phyloP scores from a whole-genome alignment of 2,888 invertebrate genomes.

The Tanytarsus gracilentus region DNA sequence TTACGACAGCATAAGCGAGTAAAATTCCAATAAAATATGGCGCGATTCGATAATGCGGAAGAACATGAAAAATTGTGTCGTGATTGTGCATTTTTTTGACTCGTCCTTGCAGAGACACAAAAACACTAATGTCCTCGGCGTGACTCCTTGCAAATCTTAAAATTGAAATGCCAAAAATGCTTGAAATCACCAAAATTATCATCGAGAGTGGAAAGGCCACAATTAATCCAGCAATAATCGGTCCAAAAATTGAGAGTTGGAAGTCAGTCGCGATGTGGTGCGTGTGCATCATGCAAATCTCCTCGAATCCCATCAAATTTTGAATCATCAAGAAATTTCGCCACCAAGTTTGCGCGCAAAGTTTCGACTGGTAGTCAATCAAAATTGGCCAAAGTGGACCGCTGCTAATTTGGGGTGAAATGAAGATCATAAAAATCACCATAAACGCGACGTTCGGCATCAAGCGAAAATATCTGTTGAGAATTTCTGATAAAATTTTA shows the following conservation, averaged over 20 bases:
- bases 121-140: conserved; percentile 51
- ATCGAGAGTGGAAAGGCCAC: conserved; percentile 55
- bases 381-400: conserved; percentile 64
- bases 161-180: conserved; percentile 50
- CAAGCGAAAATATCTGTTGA: conserved; percentile 51
- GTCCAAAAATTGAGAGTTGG: conserved; percentile 55
- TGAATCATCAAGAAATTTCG: conserved; percentile 60
- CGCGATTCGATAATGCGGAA: conserved; percentile 56
- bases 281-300: conserved; percentile 44
- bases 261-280: conserved; percentile 64
- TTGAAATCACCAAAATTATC: conserved; percentile 40
- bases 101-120: conserved; percentile 59
- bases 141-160: conserved; percentile 55
- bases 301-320: conserved; percentile 62
- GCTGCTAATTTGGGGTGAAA: conserved; percentile 52
- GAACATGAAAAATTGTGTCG: conserved; percentile 58
- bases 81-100: conserved; percentile 56
- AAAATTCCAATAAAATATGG: conserved; percentile 60
- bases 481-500: conserved; percentile 51
- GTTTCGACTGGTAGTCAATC: conserved; percentile 55
- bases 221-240: conserved; percentile 49
- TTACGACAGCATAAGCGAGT: conserved; percentile 50
- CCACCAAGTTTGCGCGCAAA: conserved; percentile 62
- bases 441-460: conserved; percentile 55
- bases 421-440: conserved; percentile 57